A percentile compares a stretch with the other conserved stretches of the same genome.
Conservation (phyloP, 2,888 invertebrate genomes). For the Adineta ricciae region DNA sequence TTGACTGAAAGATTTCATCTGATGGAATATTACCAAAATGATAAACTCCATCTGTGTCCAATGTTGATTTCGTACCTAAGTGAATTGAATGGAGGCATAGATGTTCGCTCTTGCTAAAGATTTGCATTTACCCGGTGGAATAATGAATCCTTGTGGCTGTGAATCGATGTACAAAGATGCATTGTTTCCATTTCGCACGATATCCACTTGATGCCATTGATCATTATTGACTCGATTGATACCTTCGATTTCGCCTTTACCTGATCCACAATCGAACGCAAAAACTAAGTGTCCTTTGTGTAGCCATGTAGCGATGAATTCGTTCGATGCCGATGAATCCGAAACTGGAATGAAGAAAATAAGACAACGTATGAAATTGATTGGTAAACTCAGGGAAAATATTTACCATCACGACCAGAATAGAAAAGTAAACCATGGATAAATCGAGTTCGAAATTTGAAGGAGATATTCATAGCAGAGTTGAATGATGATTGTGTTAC, state of each 20-base stretch:
- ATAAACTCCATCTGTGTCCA: slow-evolving; percentile 1
- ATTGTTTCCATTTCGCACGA: neutral
- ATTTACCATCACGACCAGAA: neutral
- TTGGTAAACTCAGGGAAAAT: neutral
- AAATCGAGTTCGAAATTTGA: slow-evolving; percentile 14
- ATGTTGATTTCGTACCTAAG: neutral
- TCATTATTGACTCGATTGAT: neutral
- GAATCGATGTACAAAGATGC: neutral
- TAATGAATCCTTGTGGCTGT: neutral
- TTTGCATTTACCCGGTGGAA: neutral
- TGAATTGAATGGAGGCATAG: neutral
- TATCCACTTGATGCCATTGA: slow-evolving; percentile 10
- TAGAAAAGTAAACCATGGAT: neutral
- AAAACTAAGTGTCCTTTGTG: slow-evolving; percentile 23
- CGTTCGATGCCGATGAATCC: neutral
- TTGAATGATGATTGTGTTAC: neutral
- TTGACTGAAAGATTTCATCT: neutral
- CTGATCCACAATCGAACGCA: slow-evolving; percentile 30
- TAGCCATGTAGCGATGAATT: slow-evolving; percentile 30
- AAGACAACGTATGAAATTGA: neutral
- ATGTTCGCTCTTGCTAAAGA: neutral
- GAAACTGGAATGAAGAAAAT: neutral
- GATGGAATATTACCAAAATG: slow-evolving; percentile 21
- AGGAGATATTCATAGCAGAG: slow-evolving; percentile 4
- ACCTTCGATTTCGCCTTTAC: slow-evolving; percentile 21